Conservation (phyloP, 2,797 vertebrate species). For the Simalia tracyae region DNA sequence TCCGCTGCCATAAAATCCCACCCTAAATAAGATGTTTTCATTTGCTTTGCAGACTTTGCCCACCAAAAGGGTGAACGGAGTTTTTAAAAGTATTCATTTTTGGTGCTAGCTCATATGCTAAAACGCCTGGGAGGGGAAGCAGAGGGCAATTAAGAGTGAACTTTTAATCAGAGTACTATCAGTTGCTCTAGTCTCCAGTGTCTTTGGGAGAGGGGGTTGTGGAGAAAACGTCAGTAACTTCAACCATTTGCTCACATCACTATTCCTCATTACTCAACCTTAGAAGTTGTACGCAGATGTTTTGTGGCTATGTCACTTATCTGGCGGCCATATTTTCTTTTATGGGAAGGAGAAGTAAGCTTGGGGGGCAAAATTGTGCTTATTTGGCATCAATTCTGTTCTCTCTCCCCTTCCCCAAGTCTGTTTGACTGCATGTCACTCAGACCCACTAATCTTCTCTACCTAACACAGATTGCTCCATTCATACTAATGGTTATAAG, state of each 20-base stretch:
- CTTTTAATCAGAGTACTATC: background rate
- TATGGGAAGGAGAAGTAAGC: background rate
- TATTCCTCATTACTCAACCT: background rate
- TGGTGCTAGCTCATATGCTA: background rate
- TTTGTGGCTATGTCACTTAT: background rate
- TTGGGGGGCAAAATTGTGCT: background rate
- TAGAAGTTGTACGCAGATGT: background rate
- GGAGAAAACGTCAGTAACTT: background rate
- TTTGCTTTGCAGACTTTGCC: background rate
- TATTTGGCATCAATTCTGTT: background rate
- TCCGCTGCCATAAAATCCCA: background rate
- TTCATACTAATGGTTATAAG: background rate
- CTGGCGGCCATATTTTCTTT: background rate
- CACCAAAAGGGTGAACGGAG: background rate
- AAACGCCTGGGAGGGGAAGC: background rate
- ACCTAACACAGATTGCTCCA: background rate
- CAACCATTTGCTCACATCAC: background rate
- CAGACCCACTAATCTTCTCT: background rate
- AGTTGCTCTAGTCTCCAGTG: background rate
- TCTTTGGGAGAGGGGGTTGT: background rate
- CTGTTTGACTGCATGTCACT: background rate
- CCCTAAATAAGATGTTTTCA: background rate
- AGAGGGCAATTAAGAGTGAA: background rate
- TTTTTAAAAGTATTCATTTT: background rate
- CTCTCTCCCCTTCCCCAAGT: background rate